A percentile compares a stretch with the other conserved stretches of the same genome.
phyloP scores from a whole-genome alignment of 2,888 invertebrate species.

The Tipula vernalis region DNA sequence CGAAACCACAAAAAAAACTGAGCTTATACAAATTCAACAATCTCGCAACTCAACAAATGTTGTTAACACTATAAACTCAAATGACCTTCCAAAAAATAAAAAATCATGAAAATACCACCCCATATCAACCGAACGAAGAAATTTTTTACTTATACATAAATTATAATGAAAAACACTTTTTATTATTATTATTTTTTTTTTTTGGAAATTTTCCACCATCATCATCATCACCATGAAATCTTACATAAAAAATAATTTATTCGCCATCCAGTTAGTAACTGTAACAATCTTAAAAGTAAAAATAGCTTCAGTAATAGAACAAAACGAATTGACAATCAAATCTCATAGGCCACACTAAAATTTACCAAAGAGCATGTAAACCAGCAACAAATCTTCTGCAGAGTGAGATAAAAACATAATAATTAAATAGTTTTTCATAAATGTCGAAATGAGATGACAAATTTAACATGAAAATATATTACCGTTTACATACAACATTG shows the following conservation, averaged over 20 bases:
- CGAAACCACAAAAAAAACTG: background rate
- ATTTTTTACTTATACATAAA: background rate
- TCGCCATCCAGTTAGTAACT: background rate
- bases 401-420: background rate
- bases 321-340: no score
- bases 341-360: background rate
- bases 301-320: no score
- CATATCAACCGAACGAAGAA: background rate
- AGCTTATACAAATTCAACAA: background rate
- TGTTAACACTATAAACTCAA: background rate
- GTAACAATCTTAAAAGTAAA: background rate
- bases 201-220: background rate
- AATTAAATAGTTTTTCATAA: background rate
- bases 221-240: background rate
- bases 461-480: background rate
- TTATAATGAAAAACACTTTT: background rate
- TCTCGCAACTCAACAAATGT: background rate
- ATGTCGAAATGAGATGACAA: background rate
- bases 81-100: background rate
- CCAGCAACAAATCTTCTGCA: background rate
- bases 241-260: background rate
- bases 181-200: background rate
- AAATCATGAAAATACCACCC: background rate
- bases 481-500: background rate
- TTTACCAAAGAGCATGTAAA: background rate